phyloP scores from a whole-genome alignment of 2,888 invertebrate species.

The Melieria picta region DNA sequence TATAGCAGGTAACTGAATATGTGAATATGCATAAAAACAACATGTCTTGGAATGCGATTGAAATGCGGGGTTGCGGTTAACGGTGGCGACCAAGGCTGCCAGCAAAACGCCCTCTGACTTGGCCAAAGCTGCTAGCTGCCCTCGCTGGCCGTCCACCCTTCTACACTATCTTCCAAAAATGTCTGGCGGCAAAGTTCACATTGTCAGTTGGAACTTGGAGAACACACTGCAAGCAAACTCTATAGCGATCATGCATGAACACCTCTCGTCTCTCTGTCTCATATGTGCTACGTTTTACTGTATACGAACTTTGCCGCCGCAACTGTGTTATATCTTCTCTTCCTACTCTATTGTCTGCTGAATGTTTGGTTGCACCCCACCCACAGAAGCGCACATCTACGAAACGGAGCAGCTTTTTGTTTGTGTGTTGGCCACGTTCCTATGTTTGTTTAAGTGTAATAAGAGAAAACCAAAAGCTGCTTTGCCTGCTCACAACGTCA shows the following conservation, averaged over 20 bases:
- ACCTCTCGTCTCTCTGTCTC: too few relatives aligned
- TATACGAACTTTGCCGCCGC: neutral
- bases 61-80: constrained; percentile 34
- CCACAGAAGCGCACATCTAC: neutral
- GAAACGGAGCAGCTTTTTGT: neutral
- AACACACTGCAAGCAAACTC: too few relatives aligned
- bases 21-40: constrained; percentile 8
- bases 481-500: neutral
- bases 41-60: constrained; percentile 36
- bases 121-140: neutral
- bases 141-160: neutral
- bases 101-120: neutral
- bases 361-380: constrained; percentile 1
- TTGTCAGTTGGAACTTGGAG: too few relatives aligned
- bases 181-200: constrained; percentile 23
- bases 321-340: neutral
- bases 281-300: neutral
- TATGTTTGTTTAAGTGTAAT: too few relatives aligned
- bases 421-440: neutral
- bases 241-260: too few relatives aligned
- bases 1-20: constrained; percentile 70
- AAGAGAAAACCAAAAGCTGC: neutral
- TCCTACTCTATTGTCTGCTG: neutral
- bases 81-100: constrained; percentile 6
- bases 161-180: constrained; percentile 8